Evolutionary conservation across 2,888 invertebrate genomes (phyloP), one percentile per base, ranked within the genome.

Genomic region (Megaustenia siamemsis): DNA sequence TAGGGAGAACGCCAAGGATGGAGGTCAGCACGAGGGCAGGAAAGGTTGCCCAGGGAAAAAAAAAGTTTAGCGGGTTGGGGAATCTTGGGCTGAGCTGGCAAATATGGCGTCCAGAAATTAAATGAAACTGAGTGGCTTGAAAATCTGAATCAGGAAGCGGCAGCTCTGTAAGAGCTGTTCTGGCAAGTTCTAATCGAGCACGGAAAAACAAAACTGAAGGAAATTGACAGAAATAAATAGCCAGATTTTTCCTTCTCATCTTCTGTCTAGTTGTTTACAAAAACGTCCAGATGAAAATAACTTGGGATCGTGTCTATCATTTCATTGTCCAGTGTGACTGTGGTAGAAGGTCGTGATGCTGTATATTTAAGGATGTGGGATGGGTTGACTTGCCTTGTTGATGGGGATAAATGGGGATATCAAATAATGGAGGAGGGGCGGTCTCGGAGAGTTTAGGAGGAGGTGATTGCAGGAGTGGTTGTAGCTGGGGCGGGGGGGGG

Each of bases 71-170:
- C 24, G 38, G 40, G 40, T 28, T 63, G 69, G 71, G 10, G 45
- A n/a, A 28, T 38, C 24, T 45, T 45, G 28, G 45, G 38, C 32
- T 63, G 63, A 21, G 63, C 3, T 24, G 18, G 45, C n/a, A 60
- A 43, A 63, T 28, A 35, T 8, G 53, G 32, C 32, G 32, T 43
- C 18, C 0, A 28, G 68, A 40, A 49, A 49, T 73, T 45, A 49
- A 73, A 49, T 73, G 49, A 45, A 73, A 49, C 28, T 49, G 49
- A 49, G 73, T 49, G 73, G 49, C 49, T 12, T 35, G 73, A 73
- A 73, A 28, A 73, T 73, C n/a, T 32, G 49, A 28, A 32, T 3
- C 71, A 32, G 28, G 49, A 43, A 28, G 4, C 49, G 35, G 21
- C 32, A 8, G 32, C 28, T 8, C 15, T 43, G 45, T 2, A n/a